Evolutionary conservation across 2,888 invertebrate species (phyloP), one percentile per base, ranked within the genome.

Genomic region (Ommatoiulus sabulosus): DNA sequence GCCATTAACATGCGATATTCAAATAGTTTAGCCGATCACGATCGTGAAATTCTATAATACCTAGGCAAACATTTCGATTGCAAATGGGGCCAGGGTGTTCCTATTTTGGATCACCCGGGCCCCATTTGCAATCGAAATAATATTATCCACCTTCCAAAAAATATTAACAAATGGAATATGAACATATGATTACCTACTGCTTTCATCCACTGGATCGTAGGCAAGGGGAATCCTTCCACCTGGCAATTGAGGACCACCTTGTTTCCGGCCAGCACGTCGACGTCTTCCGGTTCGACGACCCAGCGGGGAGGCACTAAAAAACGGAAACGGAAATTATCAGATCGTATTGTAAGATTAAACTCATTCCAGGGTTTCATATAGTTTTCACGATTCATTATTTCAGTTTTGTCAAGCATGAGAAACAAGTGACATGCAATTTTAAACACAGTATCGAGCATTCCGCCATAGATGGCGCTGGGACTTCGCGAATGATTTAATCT

Each of bases 201-300:
- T 95, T 97, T 96, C 94, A 97, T 98, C 98, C 98, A 98, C 91
- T 97, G 97, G 87, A 98, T 97, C 92, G 96, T 96, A 91, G 97
- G 97, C 94, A 97, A 97, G 90, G 97, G 98, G 94, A 97, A 98
- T 91, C 98, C 97, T 94, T 98, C 97, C 93, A 97, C 97, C 94
- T 97, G 97, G 93, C 98, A 98, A 94, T 98, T 97, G 91, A 98
- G 96, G 92, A 97, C 96, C 91, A 97, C 97, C 93, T 97, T 97
- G 91, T 97, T 97, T 91, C 97, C 97, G 94, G 97, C 97, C 91
- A 97, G 97, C 93, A 97, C 97, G 91, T 97, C 97, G 94, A 97
- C 97, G 93, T 98, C 97, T 92, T 97, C 97, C 89, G 98, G 98
- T 93, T 97, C 97, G 92, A 97, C 94, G 93, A 97, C 97, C 98